Conservation (phyloP, 1,140 invertebrate species). For the Drosophila ironensis region DNA sequence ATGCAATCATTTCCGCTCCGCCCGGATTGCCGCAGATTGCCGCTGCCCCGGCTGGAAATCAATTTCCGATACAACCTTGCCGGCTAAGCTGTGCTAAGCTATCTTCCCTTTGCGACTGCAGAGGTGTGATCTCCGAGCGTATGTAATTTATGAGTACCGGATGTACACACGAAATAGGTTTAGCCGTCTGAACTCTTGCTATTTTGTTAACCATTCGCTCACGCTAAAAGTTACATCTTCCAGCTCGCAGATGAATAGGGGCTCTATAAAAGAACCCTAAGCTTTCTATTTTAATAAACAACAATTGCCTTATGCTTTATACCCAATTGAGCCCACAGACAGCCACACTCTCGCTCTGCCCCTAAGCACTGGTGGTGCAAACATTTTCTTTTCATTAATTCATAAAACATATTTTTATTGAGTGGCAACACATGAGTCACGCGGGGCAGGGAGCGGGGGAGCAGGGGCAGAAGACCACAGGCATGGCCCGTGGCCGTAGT, state of each 20-base stretch:
- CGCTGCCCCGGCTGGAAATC: slow-evolving; percentile 61
- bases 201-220: no score
- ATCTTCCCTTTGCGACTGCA: neutral
- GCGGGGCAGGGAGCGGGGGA: neutral
- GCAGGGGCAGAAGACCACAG: neutral
- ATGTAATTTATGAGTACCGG: no score
- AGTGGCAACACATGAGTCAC: slow-evolving; percentile 66
- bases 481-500: slow-evolving; percentile 12
- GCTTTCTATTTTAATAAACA: no score
- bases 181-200: no score
- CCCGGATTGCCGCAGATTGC: slow-evolving; percentile 51
- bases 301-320: no score
- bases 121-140: no score
- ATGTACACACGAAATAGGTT: no score
- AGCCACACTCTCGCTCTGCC: neutral
- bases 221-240: no score
- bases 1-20: slow-evolving; percentile 75
- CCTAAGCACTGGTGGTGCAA: slow-evolving; percentile 48
- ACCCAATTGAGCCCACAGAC: neutral
- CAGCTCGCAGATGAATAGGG: no score
- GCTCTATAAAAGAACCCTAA: no score
- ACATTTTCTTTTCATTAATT: slow-evolving; percentile 79
- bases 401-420: slow-evolving; percentile 80
- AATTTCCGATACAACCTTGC: slow-evolving; percentile 57
- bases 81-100: neutral